Base-by-base conservation (phyloP, 2,797 vertebrate species). In the Fringilla coelebs region DNA sequence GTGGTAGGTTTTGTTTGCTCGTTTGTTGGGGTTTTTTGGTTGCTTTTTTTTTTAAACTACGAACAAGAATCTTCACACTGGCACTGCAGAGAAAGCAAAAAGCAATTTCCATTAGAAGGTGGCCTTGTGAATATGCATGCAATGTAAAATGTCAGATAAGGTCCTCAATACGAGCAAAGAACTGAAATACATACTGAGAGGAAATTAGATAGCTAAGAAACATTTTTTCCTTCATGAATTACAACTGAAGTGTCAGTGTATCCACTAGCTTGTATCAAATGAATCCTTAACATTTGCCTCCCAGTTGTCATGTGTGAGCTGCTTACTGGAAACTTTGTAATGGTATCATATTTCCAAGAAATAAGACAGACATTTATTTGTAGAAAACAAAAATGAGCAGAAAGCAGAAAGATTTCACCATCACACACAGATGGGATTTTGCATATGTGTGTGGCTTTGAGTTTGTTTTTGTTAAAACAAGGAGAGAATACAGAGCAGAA, bases 151-250 rank as follows among this genome's bases (percentile, higher is more conserved):
- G 5, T 75, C 38, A 75, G 32, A 54, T 49, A 78, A 75, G 26
- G 22, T 75, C 31, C 34, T 68, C 58, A 77, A 54, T 34, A 17
- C 36, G 79, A 70, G 29, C 6, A 45, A 85, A 73, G 67, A 87
- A 82, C 24, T 58, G 45, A 79, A 78, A 75, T 26, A 82, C 10
- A n/a, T 19, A 70, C 28, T 48, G 20, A 2, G 11, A 70, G 25
- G 87, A 94, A 95, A 84, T 83, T 4, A 77, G 78, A 91, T 43
- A 52, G 17, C 79, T 48, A 89, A 87, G 61, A 93, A 73, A 78
- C 17, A n/a, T 48, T 41, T 70, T 67, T 46, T 88, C 17, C 41
- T 78, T 34, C 26, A 70, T 60, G 60, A 96, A 67, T 26, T 87
- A 85, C 45, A 68, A 25, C 13, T 79, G 51, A 71, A 90, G 45